phyloP scores from a whole-genome alignment of 2,113 vertebrate species.

The Chamaetylas fuelleborni region DNA sequence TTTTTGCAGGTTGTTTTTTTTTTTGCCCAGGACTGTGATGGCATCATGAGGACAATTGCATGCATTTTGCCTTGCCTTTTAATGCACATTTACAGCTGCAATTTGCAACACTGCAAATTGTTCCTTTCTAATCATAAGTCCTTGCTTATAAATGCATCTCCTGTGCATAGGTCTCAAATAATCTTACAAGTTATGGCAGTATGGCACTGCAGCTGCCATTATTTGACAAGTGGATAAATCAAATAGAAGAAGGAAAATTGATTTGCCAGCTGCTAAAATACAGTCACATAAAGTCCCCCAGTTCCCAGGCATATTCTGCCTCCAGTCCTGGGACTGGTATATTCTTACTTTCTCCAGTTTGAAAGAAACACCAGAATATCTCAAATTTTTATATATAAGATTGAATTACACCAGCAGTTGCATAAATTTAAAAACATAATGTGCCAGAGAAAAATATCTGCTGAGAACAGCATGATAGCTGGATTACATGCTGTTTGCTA shows the following conservation, averaged over 20 bases:
- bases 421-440: not conserved
- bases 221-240: not conserved
- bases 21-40: not conserved
- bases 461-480: not conserved
- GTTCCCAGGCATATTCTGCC: not conserved
- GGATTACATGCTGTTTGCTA: not conserved
- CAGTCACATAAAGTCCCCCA: not conserved
- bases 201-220: not conserved
- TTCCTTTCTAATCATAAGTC: not conserved
- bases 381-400: not conserved
- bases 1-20: not conserved
- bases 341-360: not conserved
- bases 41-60: not conserved
- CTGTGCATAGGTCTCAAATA: not conserved
- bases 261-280: not conserved
- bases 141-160: not conserved
- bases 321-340: not conserved
- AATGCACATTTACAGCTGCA: not conserved
- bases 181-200: not conserved
- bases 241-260: not conserved
- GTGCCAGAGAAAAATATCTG: not conserved
- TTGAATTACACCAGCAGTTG: not conserved
- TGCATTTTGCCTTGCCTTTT: not conserved
- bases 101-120: not conserved
- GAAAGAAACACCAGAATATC: not conserved